Conservation (phyloP, 1,140 invertebrate species). For the Polypedilum pembai region DNA sequence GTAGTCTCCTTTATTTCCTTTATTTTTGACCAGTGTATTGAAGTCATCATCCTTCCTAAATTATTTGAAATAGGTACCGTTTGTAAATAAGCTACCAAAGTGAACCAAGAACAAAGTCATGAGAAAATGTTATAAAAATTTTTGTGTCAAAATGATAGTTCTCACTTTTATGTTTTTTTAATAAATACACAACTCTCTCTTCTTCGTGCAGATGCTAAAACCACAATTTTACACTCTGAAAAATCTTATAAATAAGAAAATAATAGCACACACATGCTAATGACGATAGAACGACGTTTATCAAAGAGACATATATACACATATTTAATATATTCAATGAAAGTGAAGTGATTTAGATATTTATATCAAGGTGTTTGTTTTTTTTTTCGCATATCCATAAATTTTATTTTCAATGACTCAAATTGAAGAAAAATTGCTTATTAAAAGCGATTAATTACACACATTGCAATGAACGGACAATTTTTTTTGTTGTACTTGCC, state of each 20-base stretch:
- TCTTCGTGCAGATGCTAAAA: neutral
- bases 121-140: no score
- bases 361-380: neutral
- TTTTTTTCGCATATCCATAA: neutral
- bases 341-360: neutral
- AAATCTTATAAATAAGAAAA: neutral
- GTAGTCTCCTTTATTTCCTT: no score
- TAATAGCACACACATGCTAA: neutral
- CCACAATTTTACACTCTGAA: neutral
- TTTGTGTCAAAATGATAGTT: no score
- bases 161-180: no score
- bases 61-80: no score
- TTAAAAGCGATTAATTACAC: neutral
- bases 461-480: conserved; percentile 24
- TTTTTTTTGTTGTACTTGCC: conserved; percentile 27
- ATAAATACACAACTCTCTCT: neutral
- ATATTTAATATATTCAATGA: neutral
- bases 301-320: neutral
- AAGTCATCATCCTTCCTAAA: no score
- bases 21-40: no score
- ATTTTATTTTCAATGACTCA: conserved; percentile 3
- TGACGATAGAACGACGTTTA: neutral
- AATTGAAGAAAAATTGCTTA: neutral
- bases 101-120: no score
- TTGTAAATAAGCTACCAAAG: no score